A percentile compares a stretch with the other conserved stretches of the same genome.
Evolutionary conservation across 2,888 invertebrate species (phyloP).

Genomic region (Agrotis exclamationis): DNA sequence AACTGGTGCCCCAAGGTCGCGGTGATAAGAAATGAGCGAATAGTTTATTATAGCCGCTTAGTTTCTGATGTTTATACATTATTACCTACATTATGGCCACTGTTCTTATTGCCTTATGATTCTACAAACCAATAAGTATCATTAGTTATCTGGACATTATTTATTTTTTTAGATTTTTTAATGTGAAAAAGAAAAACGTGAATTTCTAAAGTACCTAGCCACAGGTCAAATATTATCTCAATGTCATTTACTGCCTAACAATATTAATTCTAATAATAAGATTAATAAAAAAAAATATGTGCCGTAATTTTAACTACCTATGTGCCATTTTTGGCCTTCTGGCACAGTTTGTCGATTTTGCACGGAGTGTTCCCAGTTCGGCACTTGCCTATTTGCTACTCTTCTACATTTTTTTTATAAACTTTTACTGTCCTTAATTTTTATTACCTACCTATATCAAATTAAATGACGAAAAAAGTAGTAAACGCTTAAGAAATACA

Average conservation of each 20-base stretch:
- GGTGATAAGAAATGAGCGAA: constrained; percentile 73
- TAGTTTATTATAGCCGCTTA: constrained; percentile 58
- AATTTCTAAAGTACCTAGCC: too few species aligned
- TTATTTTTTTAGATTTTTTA: too few species aligned
- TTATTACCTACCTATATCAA: neutral
- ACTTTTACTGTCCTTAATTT: neutral
- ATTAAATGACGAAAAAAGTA: neutral
- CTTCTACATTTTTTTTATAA: neutral
- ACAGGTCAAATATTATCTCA: too few species aligned
- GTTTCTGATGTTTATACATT: constrained; percentile 27
- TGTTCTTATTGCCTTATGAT: constrained; percentile 7
- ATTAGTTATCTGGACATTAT: too few species aligned
- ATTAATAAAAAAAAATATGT: too few species aligned
- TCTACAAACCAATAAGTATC: neutral
- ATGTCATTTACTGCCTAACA: too few species aligned
- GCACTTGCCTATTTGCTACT: neutral
- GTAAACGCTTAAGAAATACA: too few species aligned
- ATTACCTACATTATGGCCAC: neutral
- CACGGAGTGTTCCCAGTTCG: constrained; percentile 10
- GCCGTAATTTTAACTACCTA: too few species aligned
- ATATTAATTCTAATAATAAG: too few species aligned
- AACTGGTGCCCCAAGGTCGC: constrained; percentile 70
- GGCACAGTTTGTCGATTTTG: constrained; percentile 19
- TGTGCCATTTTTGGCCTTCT: constrained; percentile 23
- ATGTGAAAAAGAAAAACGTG: too few species aligned